phyloP scores from a whole-genome alignment of 2,113 vertebrate genomes.

The Heterotilapia buettikoferi region DNA sequence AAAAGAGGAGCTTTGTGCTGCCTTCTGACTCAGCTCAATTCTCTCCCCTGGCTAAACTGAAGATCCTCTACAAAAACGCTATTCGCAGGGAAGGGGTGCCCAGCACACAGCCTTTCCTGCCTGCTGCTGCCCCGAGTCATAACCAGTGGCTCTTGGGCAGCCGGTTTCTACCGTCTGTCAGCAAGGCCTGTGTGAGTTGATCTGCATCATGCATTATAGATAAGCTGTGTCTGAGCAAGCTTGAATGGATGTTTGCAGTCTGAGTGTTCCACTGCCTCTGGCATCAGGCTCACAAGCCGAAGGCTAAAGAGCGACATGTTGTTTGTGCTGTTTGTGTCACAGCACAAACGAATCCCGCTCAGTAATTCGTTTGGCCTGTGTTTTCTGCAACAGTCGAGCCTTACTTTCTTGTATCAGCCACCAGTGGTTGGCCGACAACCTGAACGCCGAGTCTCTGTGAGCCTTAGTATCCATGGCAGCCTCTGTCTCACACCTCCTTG shows the following conservation, averaged over 20 bases:
- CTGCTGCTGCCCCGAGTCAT: not conserved
- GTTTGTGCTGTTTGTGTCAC: conserved; percentile 6
- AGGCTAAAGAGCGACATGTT: conserved; percentile 12
- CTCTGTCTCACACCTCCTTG: conserved; percentile 50
- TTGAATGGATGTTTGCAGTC: conserved; percentile 36
- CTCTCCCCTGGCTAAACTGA: conserved; percentile 2
- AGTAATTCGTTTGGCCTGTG: not conserved
- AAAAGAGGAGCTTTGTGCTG: not conserved
- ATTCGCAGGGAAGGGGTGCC: not conserved
- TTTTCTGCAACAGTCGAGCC: not conserved
- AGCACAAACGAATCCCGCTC: not conserved
- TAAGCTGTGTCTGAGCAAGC: conserved; percentile 57
- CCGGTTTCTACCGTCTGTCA: conserved; percentile 23
- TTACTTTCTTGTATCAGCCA: not conserved
- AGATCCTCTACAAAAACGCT: not conserved
- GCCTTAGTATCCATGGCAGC: conserved; percentile 43
- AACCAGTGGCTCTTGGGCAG: not conserved
- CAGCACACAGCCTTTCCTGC: not conserved
- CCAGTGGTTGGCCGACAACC: not conserved
- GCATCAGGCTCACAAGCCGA: conserved; percentile 3
- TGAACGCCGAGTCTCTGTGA: not conserved
- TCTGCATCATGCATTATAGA: conserved; percentile 70
- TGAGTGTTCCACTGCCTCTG: conserved; percentile 7
- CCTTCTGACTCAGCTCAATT: conserved; percentile 36
- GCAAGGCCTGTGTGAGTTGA: conserved; percentile 39